A percentile compares a stretch with the other conserved stretches of the same genome.
These are phyloP conservation scores for Catocala sponsa DNA, from an alignment of 2,888 invertebrate genomes.

Conservation along the genomic window DNA sequence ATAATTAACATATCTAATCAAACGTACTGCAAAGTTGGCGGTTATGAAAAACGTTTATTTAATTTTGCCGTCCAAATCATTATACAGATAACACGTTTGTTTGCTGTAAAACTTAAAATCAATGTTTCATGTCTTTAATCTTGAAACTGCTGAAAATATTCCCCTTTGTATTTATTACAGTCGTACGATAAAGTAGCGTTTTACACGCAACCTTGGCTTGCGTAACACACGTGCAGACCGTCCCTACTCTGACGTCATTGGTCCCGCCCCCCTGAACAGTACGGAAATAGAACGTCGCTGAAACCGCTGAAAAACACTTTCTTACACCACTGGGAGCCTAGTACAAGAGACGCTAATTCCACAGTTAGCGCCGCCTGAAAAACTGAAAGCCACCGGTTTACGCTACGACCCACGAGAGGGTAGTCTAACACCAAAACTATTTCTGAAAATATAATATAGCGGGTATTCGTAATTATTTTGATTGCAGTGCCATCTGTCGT, in stretches of 20 bases:
- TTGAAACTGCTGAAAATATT: background rate
- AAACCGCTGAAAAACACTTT: slow-evolving; percentile 69
- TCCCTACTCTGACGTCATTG: slow-evolving; percentile 21
- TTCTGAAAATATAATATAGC: background rate
- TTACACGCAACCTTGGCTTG: slow-evolving; percentile 20
- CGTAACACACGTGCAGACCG: slow-evolving; percentile 15
- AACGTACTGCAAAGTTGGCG: too few species aligned
- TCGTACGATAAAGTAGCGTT: background rate
- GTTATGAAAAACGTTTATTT: too few species aligned
- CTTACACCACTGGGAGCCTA: slow-evolving; percentile 63
- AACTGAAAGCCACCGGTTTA: slow-evolving; percentile 55
- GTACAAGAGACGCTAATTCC: slow-evolving; percentile 75
- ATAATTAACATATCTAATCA: too few species aligned
- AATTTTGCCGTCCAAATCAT: too few species aligned
- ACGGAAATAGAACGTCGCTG: slow-evolving; percentile 54
- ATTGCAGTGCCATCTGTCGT: slow-evolving; percentile 39
- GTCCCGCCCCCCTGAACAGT: slow-evolving; percentile 48
- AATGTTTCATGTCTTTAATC: too few species aligned
- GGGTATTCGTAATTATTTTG: slow-evolving; percentile 1
- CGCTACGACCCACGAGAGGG: slow-evolving; percentile 37
- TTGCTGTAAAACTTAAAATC: too few species aligned
- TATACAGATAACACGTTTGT: too few species aligned
- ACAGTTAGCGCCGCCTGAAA: slow-evolving; percentile 72
- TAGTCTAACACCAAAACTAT: slow-evolving; percentile 11
- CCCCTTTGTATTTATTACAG: background rate